Percentiles rank a stretch among this genome's conserved stretches.
These are phyloP conservation scores for Sthenelais limicola DNA, from an alignment of 2,888 invertebrate genomes.

Conservation along the genomic window DNA sequence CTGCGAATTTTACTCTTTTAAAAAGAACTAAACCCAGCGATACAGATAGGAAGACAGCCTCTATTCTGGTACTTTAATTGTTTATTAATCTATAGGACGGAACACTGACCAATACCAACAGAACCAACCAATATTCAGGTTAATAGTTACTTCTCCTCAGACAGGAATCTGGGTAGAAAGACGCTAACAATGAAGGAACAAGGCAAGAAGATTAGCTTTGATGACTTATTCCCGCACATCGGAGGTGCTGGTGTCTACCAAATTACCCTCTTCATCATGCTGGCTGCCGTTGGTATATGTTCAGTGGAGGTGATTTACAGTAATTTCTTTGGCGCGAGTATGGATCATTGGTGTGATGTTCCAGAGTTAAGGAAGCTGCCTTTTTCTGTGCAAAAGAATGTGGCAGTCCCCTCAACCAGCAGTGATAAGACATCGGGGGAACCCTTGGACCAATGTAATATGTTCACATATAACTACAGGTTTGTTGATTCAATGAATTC, in stretches of 20 bases:
- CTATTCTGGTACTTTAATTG: too few species aligned
- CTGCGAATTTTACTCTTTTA: too few species aligned
- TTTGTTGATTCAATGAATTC: neutral
- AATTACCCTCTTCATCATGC: neutral
- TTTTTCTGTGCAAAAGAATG: slow-evolving; percentile 42
- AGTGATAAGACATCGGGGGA: slow-evolving; percentile 5
- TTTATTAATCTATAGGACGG: too few species aligned
- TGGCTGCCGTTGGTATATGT: neutral
- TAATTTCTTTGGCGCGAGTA: slow-evolving; percentile 30
- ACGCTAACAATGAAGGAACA: neutral
- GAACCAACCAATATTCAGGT: too few species aligned
- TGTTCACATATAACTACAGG: slow-evolving; percentile 46
- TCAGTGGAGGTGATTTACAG: slow-evolving; percentile 37
- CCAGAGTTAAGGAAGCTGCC: slow-evolving; percentile 10
- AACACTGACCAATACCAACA: too few species aligned
- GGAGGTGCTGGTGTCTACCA: slow-evolving; percentile 18
- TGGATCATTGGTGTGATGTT: slow-evolving; percentile 38
- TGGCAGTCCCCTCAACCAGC: slow-evolving; percentile 45
- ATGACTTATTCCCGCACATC: slow-evolving; percentile 3
- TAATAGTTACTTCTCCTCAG: too few species aligned
- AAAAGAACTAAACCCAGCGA: too few species aligned
- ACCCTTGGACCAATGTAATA: slow-evolving; percentile 36
- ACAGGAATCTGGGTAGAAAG: too few species aligned
- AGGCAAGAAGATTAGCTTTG: neutral
- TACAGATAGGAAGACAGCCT: too few species aligned